Conservation (phyloP, 2,888 invertebrate genomes). For the Osedax frankpressi region DNA sequence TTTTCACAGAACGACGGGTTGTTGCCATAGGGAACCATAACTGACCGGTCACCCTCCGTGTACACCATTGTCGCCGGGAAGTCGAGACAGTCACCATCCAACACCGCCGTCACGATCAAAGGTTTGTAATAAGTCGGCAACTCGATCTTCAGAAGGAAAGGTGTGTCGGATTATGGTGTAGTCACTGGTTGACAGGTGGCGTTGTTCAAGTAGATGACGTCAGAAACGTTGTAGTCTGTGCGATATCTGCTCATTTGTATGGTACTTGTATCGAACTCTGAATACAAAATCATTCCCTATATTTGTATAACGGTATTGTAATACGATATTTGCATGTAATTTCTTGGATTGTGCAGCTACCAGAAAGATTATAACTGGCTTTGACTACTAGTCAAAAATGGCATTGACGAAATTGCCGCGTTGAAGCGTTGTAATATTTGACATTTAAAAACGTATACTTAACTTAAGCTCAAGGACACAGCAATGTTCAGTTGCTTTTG, state of each 20-base stretch:
- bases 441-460: no score
- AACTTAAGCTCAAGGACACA: no score
- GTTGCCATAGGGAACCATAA: neutral
- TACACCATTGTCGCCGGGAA: constrained; percentile 5
- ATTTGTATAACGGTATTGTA: no score
- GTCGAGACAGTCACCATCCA: neutral
- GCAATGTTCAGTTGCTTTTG: no score
- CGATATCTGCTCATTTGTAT: constrained; percentile 6
- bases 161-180: neutral
- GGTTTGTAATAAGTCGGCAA: neutral
- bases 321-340: no score
- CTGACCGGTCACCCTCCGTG: constrained; percentile 7
- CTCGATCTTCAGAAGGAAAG: neutral
- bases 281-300: no score
- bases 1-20: constrained; percentile 6
- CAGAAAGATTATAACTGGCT: no score
- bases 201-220: constrained; percentile 5
- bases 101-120: neutral
- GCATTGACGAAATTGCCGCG: no score
- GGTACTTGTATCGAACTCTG: constrained; percentile 1
- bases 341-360: no score
- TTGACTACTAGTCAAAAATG: no score
- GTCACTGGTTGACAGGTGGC: constrained; percentile 8
- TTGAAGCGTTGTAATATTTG: no score
- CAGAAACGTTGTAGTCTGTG: constrained; percentile 4